Conservation (phyloP, 1,140 invertebrate species). For the Penaeus vannamei region DNA sequence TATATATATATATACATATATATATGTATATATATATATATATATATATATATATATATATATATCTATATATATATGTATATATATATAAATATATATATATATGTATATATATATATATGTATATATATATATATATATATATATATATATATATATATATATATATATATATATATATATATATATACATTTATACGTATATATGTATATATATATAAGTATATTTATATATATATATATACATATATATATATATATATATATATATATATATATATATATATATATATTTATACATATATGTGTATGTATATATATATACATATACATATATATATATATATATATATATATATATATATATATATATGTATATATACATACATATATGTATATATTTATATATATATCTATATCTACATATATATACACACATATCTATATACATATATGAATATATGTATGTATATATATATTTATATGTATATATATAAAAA, state of each 20-base stretch:
- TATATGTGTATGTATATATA: background rate
- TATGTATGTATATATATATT: too few species aligned
- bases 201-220: constrained; percentile 14
- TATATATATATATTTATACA: background rate
- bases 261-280: constrained; percentile 13
- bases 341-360: too few species aligned
- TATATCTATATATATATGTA: background rate
- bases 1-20: too few species aligned
- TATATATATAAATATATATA: constrained; percentile 8
- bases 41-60: background rate
- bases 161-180: constrained; percentile 17
- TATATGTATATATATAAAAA: too few species aligned
- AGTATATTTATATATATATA: constrained; percentile 25
- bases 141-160: background rate
- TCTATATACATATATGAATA: too few species aligned
- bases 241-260: constrained; percentile 23
- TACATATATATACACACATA: too few species aligned
- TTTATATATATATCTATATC: too few species aligned
- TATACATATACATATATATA: too few species aligned
- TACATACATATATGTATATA: too few species aligned
- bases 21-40: background rate
- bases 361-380: too few species aligned
- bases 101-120: background rate
- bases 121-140: background rate
- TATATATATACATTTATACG: constrained; percentile 1